Evolutionary conservation across 2,797 vertebrate genomes (phyloP), one percentile per base, ranked within the genome.

Genomic region (Liasis olivaceus): DNA sequence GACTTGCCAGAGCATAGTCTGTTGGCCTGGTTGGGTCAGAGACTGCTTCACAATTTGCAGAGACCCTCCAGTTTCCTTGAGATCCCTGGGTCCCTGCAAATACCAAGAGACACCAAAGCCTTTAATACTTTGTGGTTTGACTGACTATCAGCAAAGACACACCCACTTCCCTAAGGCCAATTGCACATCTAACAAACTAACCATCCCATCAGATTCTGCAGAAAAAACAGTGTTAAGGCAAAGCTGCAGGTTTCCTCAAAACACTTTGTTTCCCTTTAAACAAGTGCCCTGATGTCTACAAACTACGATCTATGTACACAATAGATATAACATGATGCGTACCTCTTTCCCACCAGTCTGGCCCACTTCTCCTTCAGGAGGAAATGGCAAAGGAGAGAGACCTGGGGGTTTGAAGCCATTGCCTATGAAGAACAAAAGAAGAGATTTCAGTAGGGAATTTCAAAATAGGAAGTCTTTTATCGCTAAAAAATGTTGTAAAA

Each of bases 1-100:
- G 54, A 93, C 92, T 62, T 87, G 92, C 92, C 92, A 90, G 22
- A 93, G 90, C 58, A 90, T 90, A 1, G 85, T 93, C 56, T 17
- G 28, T 62, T 54, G 92, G 63, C 36, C 66, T 6, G 92, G 63
- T 15, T 87, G 89, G 2, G 26, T 56, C 22, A 63, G 15, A 1
- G 42, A 7, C 15, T 54, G 89, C 28, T 87, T 47, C 3, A 87
- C 84, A 3, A 87, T 59, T 0, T 90, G 62, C 81, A 72, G 51
- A 54, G 88, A 60, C 7, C 47, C 12, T 24, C 64, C 89, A 0
- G 89, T 24, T n/a, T 93, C 89, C n/a, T 63, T 92, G n/a, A 89
- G 8, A 36, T 20, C 77, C 58, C 72, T 12, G 2, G 60, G 5
- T 3, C 22, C 89, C 92, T 93, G 64, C 5, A 51, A 42, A 54